These are phyloP conservation scores for Tragelaphus strepsiceros DNA, from an alignment of 2,113 vertebrate species.

Conservation along the genomic window DNA sequence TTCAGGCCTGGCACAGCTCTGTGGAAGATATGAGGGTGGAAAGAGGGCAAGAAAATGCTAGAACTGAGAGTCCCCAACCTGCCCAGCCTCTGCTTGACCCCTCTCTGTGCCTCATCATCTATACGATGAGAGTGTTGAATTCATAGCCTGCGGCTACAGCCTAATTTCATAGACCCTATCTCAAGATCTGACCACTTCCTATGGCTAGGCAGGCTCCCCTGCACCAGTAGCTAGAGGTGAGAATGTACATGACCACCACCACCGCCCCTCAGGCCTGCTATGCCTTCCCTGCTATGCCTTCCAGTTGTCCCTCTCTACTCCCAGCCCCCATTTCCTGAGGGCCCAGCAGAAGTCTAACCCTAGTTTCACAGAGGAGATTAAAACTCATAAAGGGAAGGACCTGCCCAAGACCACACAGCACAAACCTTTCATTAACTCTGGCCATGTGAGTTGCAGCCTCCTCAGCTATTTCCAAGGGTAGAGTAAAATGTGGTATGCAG, in stretches of 20 bases:
- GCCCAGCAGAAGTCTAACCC: background rate
- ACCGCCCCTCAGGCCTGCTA: background rate
- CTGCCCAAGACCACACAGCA: background rate
- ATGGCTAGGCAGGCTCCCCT: background rate
- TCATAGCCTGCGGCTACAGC: background rate
- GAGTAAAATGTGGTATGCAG: background rate
- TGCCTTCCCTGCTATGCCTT: background rate
- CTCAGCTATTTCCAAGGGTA: background rate
- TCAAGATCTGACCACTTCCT: background rate
- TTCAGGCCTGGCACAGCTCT: conserved; percentile 93
- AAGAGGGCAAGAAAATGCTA: background rate
- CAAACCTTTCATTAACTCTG: conserved; percentile 9
- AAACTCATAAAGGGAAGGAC: background rate
- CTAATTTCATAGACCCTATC: background rate
- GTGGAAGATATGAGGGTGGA: background rate
- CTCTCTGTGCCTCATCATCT: background rate
- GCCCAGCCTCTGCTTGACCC: background rate
- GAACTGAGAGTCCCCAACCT: background rate
- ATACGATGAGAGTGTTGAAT: background rate
- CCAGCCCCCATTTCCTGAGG: background rate
- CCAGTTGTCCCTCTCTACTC: background rate
- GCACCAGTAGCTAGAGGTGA: background rate
- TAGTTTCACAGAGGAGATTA: background rate
- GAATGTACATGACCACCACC: background rate
- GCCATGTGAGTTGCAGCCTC: background rate